Evolutionary conservation across 2,113 vertebrate species (phyloP).

Genomic region (Cyanoramphus novaezelandiae): DNA sequence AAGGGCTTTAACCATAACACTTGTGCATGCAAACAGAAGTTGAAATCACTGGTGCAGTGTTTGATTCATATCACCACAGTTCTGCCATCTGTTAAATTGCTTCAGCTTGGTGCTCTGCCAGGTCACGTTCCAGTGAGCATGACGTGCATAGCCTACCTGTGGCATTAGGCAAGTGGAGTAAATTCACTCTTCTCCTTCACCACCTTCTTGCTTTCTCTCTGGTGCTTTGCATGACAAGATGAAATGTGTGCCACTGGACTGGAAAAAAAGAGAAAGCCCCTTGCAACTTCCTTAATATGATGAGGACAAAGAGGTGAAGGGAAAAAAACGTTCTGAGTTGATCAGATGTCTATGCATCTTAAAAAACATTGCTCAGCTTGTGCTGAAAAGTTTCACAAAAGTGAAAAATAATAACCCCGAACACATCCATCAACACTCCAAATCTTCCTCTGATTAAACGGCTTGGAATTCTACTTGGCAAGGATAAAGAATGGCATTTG

Average conservation of each 20-base stretch:
- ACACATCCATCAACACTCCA: background rate
- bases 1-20: background rate
- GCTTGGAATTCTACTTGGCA: constrained; percentile 19
- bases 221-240: background rate
- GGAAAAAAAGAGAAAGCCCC: background rate
- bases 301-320: background rate
- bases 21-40: background rate
- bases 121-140: background rate
- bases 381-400: background rate
- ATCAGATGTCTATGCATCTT: background rate
- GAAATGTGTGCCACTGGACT: background rate
- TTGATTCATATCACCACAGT: background rate
- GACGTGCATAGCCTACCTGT: background rate
- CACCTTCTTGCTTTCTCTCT: background rate
- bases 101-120: background rate
- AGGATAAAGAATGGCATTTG: constrained; percentile 57
- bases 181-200: background rate
- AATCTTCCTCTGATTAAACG: constrained; percentile 26
- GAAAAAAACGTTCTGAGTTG: background rate
- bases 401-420: background rate
- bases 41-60: background rate
- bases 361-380: background rate
- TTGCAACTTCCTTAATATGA: background rate
- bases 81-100: background rate
- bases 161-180: background rate